These are phyloP conservation scores for Pristionchus entomophagus DNA, from an alignment of 2,888 invertebrate species.

Conservation along the genomic window DNA sequence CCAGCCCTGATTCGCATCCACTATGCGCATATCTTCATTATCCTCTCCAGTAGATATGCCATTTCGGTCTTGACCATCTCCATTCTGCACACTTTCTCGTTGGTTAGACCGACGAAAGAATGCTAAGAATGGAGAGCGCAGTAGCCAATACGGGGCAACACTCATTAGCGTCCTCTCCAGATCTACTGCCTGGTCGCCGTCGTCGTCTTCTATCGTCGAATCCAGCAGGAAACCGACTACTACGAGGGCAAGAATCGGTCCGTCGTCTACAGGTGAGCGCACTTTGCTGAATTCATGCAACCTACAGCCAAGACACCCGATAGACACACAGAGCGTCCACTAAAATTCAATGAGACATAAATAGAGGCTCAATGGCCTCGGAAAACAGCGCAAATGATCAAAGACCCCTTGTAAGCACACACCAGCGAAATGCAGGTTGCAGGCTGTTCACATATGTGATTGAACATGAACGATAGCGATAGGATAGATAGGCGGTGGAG, in stretches of 20 bases:
- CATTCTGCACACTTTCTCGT: not conserved
- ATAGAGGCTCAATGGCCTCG: not conserved
- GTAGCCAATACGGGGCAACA: not conserved
- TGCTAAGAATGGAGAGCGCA: not conserved
- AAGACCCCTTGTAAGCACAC: too few species aligned
- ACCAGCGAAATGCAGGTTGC: too few species aligned
- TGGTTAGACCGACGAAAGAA: not conserved
- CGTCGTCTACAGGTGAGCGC: conserved; percentile 27
- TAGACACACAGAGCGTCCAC: too few species aligned
- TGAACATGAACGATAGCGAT: too few species aligned
- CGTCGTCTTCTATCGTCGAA: conserved; percentile 69
- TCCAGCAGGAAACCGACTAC: conserved; percentile 66
- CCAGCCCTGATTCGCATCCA: too few species aligned
- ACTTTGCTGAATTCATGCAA: too few species aligned
- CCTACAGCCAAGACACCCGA: too few species aligned
- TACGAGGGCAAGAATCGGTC: conserved; percentile 67
- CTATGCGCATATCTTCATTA: too few species aligned
- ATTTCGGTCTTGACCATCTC: too few species aligned
- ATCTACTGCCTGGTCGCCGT: conserved; percentile 73
- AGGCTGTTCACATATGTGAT: not conserved
- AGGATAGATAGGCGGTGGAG: too few species aligned
- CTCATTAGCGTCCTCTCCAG: conserved; percentile 49
- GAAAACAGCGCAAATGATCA: too few species aligned
- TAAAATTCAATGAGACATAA: not conserved
- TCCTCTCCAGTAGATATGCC: too few species aligned